These are phyloP conservation scores for Microplitis manilae DNA, from an alignment of 2,888 invertebrate genomes.

Conservation along the genomic window DNA sequence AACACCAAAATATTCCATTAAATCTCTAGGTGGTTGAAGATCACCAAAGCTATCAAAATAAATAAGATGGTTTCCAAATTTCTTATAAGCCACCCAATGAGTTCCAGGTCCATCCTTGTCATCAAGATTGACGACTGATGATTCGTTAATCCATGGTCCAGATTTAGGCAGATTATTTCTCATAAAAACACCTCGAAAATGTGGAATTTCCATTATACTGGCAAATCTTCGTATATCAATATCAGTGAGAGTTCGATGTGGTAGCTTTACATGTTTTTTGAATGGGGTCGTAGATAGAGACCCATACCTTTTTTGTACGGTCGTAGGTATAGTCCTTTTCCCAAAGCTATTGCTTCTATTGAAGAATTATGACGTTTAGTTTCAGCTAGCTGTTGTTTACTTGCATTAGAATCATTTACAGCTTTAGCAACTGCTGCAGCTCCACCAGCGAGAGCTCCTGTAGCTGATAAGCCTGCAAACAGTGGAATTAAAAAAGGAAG, in stretches of 20 bases:
- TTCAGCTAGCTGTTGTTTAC: too few relatives aligned
- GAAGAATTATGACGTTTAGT: too few relatives aligned
- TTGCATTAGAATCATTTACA: too few relatives aligned
- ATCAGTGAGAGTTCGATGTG: conserved; percentile 57
- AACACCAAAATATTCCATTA: conserved; percentile 40
- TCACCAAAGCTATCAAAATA: conserved; percentile 51
- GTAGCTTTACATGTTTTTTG: conserved; percentile 46
- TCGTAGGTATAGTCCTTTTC: conserved; percentile 51
- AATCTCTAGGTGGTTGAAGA: conserved; percentile 38
- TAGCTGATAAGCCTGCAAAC: background rate
- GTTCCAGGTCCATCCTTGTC: conserved; percentile 46
- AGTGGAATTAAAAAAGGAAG: conserved; percentile 40
- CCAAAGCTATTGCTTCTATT: too few relatives aligned
- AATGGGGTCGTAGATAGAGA: conserved; percentile 46
- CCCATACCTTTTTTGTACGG: conserved; percentile 54
- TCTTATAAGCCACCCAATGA: conserved; percentile 54
- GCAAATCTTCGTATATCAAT: conserved; percentile 50
- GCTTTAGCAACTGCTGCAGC: too few relatives aligned
- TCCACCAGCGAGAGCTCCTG: conserved; percentile 45
- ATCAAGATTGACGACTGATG: conserved; percentile 43
- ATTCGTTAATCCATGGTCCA: conserved; percentile 40
- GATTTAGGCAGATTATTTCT: conserved; percentile 33
- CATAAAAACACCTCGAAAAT: conserved; percentile 60
- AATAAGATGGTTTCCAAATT: conserved; percentile 29
- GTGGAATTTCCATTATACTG: conserved; percentile 44